Evolutionary conservation across 1,140 invertebrate species (phyloP).

Genomic region (Protaetia brevitarsis): DNA sequence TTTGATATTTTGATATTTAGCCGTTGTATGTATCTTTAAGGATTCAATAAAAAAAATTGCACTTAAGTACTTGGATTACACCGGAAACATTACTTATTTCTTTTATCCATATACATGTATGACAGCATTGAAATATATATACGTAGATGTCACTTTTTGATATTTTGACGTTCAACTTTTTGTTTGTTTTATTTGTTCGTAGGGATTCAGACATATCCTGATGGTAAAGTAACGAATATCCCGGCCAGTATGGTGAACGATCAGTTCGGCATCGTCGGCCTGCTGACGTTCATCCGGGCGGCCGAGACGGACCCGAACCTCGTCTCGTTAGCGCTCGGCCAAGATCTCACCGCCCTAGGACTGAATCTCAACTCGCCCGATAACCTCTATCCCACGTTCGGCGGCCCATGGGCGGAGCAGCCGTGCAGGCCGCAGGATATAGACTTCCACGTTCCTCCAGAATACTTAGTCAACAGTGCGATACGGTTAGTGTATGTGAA

Average conservation of each 20-base stretch:
- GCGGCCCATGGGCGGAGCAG: constrained; percentile 96
- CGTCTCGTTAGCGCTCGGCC: constrained; percentile 91
- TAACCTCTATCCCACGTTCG: constrained; percentile 95
- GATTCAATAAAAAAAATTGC: no score
- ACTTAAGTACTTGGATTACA: no score
- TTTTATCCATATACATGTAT: no score
- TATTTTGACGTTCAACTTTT: no score
- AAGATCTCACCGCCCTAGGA: constrained; percentile 95
- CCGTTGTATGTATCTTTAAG: no score
- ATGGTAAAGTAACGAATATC: constrained; percentile 98
- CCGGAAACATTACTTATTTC: no score
- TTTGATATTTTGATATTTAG: no score
- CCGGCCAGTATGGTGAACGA: constrained; percentile 97
- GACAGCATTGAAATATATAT: no score
- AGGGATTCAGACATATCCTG: constrained; percentile 91
- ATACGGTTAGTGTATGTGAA: constrained; percentile 58
- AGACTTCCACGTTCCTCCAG: constrained; percentile 97
- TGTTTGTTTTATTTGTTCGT: neutral
- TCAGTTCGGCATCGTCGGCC: constrained; percentile 98
- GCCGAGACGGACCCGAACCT: constrained; percentile 95
- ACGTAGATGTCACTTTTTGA: no score
- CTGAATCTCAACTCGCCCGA: constrained; percentile 97
- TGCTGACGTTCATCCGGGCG: constrained; percentile 95
- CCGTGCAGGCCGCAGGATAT: constrained; percentile 98
- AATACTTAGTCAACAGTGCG: constrained; percentile 94